phyloP scores from a whole-genome alignment of 2,888 invertebrate genomes.

The Barypeithes pellucidus region DNA sequence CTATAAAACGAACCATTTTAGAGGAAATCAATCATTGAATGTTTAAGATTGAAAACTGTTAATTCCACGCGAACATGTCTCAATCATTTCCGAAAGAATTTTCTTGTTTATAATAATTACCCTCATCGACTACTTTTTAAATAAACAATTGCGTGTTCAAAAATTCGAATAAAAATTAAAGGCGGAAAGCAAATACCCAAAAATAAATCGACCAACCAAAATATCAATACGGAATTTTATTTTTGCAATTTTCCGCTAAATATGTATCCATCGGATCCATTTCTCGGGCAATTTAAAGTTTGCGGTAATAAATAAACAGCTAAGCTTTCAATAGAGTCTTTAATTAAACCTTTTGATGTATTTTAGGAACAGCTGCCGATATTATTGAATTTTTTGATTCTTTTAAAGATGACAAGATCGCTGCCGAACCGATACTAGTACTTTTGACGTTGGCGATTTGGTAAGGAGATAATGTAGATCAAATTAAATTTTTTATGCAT shows the following conservation, averaged over 20 bases:
- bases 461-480: slow-evolving; percentile 67
- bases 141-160: background rate
- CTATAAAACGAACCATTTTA: too few relatives aligned
- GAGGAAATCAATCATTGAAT: too few relatives aligned
- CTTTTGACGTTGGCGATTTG: slow-evolving; percentile 91
- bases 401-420: slow-evolving; percentile 91
- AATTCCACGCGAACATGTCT: too few relatives aligned
- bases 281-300: slow-evolving; percentile 12
- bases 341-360: slow-evolving; percentile 42
- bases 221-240: slow-evolving; percentile 12
- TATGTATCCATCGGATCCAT: slow-evolving; percentile 5
- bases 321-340: slow-evolving; percentile 17
- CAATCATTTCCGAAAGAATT: too few relatives aligned
- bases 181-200: background rate
- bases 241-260: slow-evolving; percentile 16
- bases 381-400: slow-evolving; percentile 98
- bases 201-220: slow-evolving; percentile 4
- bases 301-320: slow-evolving; percentile 22
- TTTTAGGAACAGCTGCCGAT: slow-evolving; percentile 90
- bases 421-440: slow-evolving; percentile 85
- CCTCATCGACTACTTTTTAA: background rate
- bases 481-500: slow-evolving; percentile 24
- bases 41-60: too few relatives aligned
- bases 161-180: background rate
- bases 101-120: background rate